Conservation (phyloP, 2,113 vertebrate species). For the Stictonetta naevosa region DNA sequence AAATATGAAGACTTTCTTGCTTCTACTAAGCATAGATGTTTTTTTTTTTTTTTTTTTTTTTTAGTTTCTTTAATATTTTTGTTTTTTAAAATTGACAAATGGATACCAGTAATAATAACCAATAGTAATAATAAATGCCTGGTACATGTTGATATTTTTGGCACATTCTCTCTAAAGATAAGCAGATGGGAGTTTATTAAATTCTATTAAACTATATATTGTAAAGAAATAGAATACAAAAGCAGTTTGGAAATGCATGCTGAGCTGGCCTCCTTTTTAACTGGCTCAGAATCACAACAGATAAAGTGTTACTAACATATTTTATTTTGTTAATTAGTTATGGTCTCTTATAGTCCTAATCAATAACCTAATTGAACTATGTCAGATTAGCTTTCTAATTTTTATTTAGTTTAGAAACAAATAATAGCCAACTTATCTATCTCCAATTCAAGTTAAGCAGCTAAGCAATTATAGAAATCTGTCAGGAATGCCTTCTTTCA, state of each 20-base stretch:
- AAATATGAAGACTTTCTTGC: slow-evolving; percentile 25
- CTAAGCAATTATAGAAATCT: not conserved
- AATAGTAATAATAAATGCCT: slow-evolving; percentile 20
- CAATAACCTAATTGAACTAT: not conserved
- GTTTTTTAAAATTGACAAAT: slow-evolving; percentile 31
- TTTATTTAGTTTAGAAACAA: not conserved
- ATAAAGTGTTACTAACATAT: not conserved
- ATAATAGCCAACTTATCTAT: not conserved
- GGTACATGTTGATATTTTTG: slow-evolving; percentile 36
- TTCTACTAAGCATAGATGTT: slow-evolving; percentile 3
- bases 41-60: no score
- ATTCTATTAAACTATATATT: slow-evolving; percentile 20
- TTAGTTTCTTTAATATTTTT: slow-evolving; percentile 30
- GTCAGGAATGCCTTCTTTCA: not conserved
- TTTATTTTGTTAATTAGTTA: not conserved
- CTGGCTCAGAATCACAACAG: not conserved
- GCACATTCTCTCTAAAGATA: slow-evolving; percentile 54
- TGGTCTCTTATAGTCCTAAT: not conserved
- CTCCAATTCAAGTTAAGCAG: not conserved
- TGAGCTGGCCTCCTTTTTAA: slow-evolving; percentile 9
- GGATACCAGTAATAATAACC: not conserved
- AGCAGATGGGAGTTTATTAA: slow-evolving; percentile 53
- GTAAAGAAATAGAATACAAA: slow-evolving; percentile 3
- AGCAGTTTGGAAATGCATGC: slow-evolving; percentile 14
- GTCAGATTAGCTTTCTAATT: not conserved